A percentile compares a stretch with the other conserved stretches of the same genome.
These are phyloP conservation scores for Antheraea assamensis DNA, from an alignment of 2,888 invertebrate genomes.

Conservation along the genomic window DNA sequence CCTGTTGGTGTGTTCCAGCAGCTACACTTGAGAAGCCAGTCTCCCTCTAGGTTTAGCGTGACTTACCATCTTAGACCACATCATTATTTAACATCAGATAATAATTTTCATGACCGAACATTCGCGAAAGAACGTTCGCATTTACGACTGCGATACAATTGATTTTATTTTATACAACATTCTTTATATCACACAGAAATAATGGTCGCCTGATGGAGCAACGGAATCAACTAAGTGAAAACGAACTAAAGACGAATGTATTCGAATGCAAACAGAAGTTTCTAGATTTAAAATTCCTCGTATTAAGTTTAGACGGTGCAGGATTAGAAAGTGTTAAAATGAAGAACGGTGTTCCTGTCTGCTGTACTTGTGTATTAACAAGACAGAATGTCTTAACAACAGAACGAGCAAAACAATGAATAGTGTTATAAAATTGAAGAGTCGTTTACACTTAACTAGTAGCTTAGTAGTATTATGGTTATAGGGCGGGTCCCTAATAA, in stretches of 20 bases:
- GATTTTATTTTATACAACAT: neutral
- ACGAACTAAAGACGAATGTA: neutral
- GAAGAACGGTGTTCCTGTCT: constrained; percentile 21
- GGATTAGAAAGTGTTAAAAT: constrained; percentile 15
- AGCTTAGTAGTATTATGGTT: neutral
- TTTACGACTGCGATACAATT: neutral
- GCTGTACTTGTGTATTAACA: constrained; percentile 19
- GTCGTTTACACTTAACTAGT: neutral
- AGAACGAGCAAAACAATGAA: no score
- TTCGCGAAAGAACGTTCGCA: neutral
- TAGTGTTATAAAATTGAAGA: neutral
- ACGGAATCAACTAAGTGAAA: neutral
- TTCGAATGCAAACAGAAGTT: constrained; percentile 14
- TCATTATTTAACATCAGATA: no score
- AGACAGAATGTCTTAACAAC: no score
- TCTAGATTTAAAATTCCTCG: constrained; percentile 21
- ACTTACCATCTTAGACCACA: no score
- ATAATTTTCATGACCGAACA: no score
- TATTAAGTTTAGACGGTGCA: constrained; percentile 18
- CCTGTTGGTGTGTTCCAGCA: no score
- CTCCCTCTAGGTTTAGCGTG: no score
- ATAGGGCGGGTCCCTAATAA: neutral
- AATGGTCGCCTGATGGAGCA: neutral
- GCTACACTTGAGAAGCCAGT: no score
- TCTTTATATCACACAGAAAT: neutral